Base-by-base conservation (phyloP, 2,797 vertebrate species). In the Pangasius macronema region DNA sequence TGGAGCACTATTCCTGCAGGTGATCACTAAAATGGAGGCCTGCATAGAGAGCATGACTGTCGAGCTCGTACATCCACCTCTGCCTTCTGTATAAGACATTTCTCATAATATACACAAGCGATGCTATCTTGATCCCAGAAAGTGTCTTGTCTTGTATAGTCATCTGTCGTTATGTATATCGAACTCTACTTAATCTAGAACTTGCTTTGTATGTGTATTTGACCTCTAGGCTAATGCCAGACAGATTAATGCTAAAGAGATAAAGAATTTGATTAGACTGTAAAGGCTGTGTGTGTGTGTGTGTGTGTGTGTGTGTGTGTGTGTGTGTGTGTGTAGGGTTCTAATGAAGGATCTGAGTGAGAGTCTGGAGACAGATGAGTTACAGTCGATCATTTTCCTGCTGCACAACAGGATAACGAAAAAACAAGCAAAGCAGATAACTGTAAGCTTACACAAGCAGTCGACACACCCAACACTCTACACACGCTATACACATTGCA, bases 261-360 rank as follows among this genome's bases (percentile, higher is more conserved):
- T 27, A n/a, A n/a, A 63, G 2, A n/a, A 63, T 63, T 9, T n/a
- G 59, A 63, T 27, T 63, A 63, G 9, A 63, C 59, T 27, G 22
- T 61, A 63, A 63, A 63, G 24, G 5, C 53, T n/a, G 24, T 59
- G 53, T 36, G 36, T 36, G 36, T 24, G 22, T 27, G 59, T 61
- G 22, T 61, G 59, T 61, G 59, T 61, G 5, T 61, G 22, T 61
- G 59, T 61, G 59, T 27, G 59, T 61, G 22, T n/a, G 42, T 70
- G 51, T 84, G 67, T 73, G 51, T 73, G 22, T 73, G 87, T 84
- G 27, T 91, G 95, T 92, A 99, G 98, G 91, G 96, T 97, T 16
- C 89, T 99, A 85, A 96, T 99, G 95, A 86, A 92, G 14, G 94
- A 97, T 83, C 92, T 99, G 79, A 96, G 93, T 89, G 97, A 97